These are phyloP conservation scores for Zaprionus tsacasi DNA, from an alignment of 1,140 invertebrate species.

Conservation along the genomic window DNA sequence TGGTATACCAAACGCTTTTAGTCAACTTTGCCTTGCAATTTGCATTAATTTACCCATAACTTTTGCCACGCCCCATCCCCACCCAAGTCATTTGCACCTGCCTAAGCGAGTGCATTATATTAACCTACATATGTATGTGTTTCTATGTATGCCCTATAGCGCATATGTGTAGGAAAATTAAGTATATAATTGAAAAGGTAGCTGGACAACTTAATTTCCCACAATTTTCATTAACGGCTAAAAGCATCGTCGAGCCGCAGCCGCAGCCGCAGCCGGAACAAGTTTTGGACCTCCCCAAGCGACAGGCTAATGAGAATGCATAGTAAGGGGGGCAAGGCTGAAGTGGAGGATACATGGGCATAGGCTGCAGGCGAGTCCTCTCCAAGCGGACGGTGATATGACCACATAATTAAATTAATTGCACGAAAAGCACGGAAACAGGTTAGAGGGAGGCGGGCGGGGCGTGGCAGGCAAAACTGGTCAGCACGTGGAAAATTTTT, in stretches of 20 bases:
- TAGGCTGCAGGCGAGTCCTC: background rate
- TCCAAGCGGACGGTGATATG: constrained; percentile 46
- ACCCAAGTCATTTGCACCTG: background rate
- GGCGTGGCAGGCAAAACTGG: background rate
- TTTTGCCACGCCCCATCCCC: background rate
- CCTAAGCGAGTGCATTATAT: constrained; percentile 7
- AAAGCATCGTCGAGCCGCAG: constrained; percentile 54
- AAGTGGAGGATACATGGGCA: background rate
- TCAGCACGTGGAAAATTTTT: constrained; percentile 19
- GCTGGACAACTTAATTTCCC: constrained; percentile 64
- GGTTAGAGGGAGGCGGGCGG: background rate
- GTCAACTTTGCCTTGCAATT: background rate
- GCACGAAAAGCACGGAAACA: constrained; percentile 50
- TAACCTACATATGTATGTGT: constrained; percentile 3
- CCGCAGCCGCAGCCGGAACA: constrained; percentile 21
- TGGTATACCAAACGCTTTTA: background rate
- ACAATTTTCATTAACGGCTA: constrained; percentile 69
- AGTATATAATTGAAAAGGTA: constrained; percentile 14
- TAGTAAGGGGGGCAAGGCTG: background rate
- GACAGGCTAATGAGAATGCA: constrained; percentile 31
- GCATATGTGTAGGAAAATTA: background rate
- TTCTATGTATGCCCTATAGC: background rate
- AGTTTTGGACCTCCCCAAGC: constrained; percentile 17
- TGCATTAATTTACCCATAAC: background rate
- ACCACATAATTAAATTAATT: constrained; percentile 83